Percentiles rank a stretch among this genome's conserved stretches.
Evolutionary conservation across 2,113 vertebrate species (phyloP).

Genomic region (Strix aluco): DNA sequence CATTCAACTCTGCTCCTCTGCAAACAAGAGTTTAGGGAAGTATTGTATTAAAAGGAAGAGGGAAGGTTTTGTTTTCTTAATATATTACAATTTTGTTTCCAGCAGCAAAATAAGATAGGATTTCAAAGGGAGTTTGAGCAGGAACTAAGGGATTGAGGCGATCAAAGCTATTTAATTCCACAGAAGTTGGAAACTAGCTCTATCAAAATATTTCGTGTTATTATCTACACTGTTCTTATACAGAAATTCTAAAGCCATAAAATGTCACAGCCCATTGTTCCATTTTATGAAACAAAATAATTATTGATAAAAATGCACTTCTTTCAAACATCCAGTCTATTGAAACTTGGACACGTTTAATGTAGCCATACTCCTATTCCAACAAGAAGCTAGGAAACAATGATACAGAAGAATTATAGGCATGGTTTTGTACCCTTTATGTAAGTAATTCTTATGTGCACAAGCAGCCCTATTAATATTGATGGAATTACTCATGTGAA

Average conservation of each 20-base stretch:
- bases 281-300: slow-evolving; percentile 4
- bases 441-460: not conserved
- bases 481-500: not conserved
- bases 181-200: not conserved
- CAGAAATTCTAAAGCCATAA: not conserved
- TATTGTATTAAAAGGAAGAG: not conserved
- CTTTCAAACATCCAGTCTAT: not conserved
- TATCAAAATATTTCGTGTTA: not conserved
- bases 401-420: not conserved
- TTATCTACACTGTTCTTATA: not conserved
- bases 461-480: not conserved
- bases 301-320: not conserved
- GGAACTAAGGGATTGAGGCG: not conserved
- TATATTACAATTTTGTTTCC: not conserved
- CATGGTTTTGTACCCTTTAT: not conserved
- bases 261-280: not conserved
- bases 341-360: not conserved
- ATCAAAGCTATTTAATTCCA: not conserved
- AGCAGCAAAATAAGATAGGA: not conserved
- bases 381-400: not conserved
- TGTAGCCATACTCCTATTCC: not conserved
- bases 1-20: not conserved
- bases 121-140: slow-evolving; percentile 3
- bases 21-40: not conserved
- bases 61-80: not conserved